Conservation (phyloP, 2,888 invertebrate species). For the Lottia gigantea region DNA sequence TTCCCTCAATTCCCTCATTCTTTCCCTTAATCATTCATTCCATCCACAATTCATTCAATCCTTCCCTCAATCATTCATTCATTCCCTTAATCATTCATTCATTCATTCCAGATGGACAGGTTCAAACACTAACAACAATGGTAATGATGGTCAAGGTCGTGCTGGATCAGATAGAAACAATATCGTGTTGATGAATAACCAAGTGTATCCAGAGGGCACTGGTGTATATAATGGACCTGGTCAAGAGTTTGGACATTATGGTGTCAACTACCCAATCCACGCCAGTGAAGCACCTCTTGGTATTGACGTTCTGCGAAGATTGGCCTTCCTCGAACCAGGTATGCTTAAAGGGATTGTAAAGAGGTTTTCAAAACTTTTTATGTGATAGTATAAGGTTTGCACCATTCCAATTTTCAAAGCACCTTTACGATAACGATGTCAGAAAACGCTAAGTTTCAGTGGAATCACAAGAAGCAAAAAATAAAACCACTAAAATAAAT, state of each 20-base stretch:
- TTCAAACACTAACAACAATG: conserved; percentile 64
- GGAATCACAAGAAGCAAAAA: too few relatives aligned
- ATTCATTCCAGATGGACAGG: conserved; percentile 64
- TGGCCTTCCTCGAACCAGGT: conserved; percentile 61
- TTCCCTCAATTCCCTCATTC: too few relatives aligned
- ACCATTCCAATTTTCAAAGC: too few relatives aligned
- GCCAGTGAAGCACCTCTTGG: conserved; percentile 38
- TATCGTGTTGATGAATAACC: conserved; percentile 51
- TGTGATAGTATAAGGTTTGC: too few relatives aligned
- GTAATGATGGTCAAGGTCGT: conserved; percentile 66
- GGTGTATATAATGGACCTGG: conserved; percentile 42
- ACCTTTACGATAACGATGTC: too few relatives aligned
- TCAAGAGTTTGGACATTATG: conserved; percentile 59
- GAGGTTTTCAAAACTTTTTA: too few relatives aligned
- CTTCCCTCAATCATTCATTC: too few relatives aligned
- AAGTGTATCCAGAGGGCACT: conserved; percentile 55
- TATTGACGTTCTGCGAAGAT: background rate
- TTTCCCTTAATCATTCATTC: too few relatives aligned
- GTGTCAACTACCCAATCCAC: conserved; percentile 59
- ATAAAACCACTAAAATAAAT: too few relatives aligned
- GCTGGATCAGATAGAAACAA: conserved; percentile 66
- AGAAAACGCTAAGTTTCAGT: too few relatives aligned
- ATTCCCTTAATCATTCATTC: too few relatives aligned
- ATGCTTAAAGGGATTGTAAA: background rate
- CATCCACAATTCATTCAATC: too few relatives aligned